Evolutionary conservation across 2,113 vertebrate species (phyloP), one percentile per base, ranked within the genome.

Genomic region (Mungos mungo): DNA sequence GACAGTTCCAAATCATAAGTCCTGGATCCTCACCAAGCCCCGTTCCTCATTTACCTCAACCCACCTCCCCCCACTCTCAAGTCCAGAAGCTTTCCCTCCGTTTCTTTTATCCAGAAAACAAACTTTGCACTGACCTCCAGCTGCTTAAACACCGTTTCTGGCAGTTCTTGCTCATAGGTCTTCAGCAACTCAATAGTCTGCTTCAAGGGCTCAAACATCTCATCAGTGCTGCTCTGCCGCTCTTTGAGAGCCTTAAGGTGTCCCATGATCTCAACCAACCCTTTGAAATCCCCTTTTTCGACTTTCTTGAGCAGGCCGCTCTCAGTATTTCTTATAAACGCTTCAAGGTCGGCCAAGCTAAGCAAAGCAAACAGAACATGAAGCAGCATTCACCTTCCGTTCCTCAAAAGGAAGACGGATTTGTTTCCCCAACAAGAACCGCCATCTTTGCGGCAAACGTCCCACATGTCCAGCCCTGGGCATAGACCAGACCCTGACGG

Each of bases 131-230:
- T 89, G 81, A 99, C 99, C 99, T 99, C 98, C 68, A 99, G 98
- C 80, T 99, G 99, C 92, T 98, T 99, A 95, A 99, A 99, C 41
- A 99, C 99, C 5, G 98, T 97, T 21, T 99, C 99, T 0, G 99
- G 99, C 72, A 99, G 98, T 68, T 99, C 99, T 93, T 99, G 99
- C 68, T 99, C 99, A 0, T 99, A 99, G 0, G 94, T 97, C 98
- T 99, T 99, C 97, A 99, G 98, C 72, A 99, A 98, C 52, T 99
- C 99, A 0, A 99, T 98, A 18, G 99, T 99, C 93, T 99, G 99
- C 95, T 99, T 99, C 92, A 99, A 97, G 25, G 99, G 99, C 96
- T 99, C 99, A 97, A 99, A 99, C 99, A 99, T 99, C 96, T 99
- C 98, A 90, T 99, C 99, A 0, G 99, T 99, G 95, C 87, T 96